A percentile compares a stretch with the other conserved stretches of the same genome.
phyloP scores from a whole-genome alignment of 2,113 vertebrate species.

The Dolichallabes microphthalmus region DNA sequence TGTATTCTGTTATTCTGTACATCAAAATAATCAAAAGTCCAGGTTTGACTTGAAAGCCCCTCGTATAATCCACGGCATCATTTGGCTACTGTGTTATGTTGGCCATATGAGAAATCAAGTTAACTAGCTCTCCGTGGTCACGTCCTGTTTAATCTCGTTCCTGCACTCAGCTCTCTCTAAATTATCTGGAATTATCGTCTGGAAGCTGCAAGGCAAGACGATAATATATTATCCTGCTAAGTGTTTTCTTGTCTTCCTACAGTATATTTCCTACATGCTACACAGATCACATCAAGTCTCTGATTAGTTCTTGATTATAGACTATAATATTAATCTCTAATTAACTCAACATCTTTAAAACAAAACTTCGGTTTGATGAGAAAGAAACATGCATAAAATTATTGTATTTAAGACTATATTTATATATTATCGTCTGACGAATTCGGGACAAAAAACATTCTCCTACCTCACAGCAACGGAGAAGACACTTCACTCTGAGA shows the following conservation, averaged over 20 bases:
- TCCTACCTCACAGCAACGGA: conserved; percentile 23
- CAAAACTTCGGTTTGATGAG: background rate
- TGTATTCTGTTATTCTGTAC: too few relatives aligned
- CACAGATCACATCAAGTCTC: background rate
- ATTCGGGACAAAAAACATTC: background rate
- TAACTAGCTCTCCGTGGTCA: conserved; percentile 6
- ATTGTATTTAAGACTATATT: background rate
- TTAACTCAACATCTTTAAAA: background rate
- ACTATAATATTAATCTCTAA: background rate
- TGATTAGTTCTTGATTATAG: background rate
- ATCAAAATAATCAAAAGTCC: too few relatives aligned
- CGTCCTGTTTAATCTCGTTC: conserved; percentile 9
- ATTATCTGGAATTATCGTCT: background rate
- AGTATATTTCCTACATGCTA: background rate
- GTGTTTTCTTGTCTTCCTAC: background rate
- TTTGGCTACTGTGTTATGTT: too few relatives aligned
- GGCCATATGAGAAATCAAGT: background rate
- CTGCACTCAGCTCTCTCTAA: background rate
- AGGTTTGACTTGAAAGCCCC: too few relatives aligned
- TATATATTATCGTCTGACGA: background rate
- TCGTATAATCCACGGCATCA: background rate
- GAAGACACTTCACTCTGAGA: conserved; percentile 27
- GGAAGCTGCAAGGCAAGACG: background rate
- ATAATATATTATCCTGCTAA: background rate
- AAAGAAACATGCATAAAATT: background rate